Base-by-base conservation (phyloP, 2,797 vertebrate genomes). In the Gallinago stenura region DNA sequence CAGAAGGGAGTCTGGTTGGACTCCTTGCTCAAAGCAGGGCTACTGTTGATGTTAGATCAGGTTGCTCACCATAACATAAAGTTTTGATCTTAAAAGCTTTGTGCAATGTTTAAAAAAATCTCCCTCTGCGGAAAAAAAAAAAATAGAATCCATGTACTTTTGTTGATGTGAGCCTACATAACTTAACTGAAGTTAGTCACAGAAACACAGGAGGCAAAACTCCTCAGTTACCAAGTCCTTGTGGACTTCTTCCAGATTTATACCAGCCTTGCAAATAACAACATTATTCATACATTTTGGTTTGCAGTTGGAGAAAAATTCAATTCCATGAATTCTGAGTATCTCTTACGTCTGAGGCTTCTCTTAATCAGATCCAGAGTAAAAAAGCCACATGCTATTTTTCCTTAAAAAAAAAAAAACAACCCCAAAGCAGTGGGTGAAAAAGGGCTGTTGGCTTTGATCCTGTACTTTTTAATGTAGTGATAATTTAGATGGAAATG, bases 241-340 rank as follows among this genome's bases (percentile, higher is more conserved):
- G 45, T 81, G 73, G 90, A 79, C 50, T 83, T 89, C 82, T 73
- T 88, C 93, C 87, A 91, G 58, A 41, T 89, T 94, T 73, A 79
- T 30, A 84, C 31, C 62, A 82, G 43, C 68, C 60, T 69, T 68
- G 64, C 45, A 94, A 83, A 92, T 69, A 89, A 79, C 69, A 83
- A 70, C 77, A 65, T 91, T 93, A 93, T 94, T 94, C 86, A 89
- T 87, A 85, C 5, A 3, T 70, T 61, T 89, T 53, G 61, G 48
- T 25, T 91, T 95, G 77, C 83, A 93, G 51, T 60, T 64, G n/a
- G 60, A 84, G 71, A 87, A 94, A 70, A 90, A 92, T 37, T 77
- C 48, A 90, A 1, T 41, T 66, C 31, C 10, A 0, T 83, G 90
- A 87, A 82, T 92, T 89, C 76, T 58, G 45, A 89, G 37, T 53